Conservation (phyloP, 2,797 vertebrate genomes). For the Darevskia nairensis region DNA sequence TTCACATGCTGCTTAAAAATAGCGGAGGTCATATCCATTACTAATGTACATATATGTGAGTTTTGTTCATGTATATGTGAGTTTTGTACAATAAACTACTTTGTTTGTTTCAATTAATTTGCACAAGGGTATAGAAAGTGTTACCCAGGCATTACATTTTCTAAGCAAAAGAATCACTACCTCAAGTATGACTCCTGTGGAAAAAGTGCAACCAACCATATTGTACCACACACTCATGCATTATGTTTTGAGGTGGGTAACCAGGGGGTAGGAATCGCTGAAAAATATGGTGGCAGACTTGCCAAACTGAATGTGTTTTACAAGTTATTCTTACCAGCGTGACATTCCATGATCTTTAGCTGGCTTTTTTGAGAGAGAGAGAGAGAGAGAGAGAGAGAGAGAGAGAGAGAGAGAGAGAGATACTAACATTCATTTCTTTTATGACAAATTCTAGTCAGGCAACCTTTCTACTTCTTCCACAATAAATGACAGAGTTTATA, state of each 20-base stretch:
- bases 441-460: neutral
- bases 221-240: neutral
- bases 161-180: neutral
- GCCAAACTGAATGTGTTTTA: neutral
- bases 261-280: neutral
- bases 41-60: too few relatives aligned
- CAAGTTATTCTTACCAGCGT: neutral
- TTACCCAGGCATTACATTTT: neutral
- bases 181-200: neutral
- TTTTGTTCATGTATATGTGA: too few relatives aligned
- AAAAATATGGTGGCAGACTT: neutral
- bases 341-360: neutral
- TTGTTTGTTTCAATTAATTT: too few relatives aligned
- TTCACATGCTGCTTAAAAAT: too few relatives aligned
- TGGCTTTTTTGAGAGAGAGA: too few relatives aligned
- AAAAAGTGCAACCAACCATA: neutral
- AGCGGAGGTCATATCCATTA: too few relatives aligned
- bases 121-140: too few relatives aligned
- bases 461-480: slow-evolving; percentile 11
- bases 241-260: neutral
- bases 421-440: neutral
- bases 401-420: rapidly evolving
- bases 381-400: too few relatives aligned
- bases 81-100: too few relatives aligned
- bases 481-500: neutral